A percentile compares a stretch with the other conserved stretches of the same genome.
These are phyloP conservation scores for Oeneis ivallda DNA, from an alignment of 2,888 invertebrate genomes.

Conservation along the genomic window DNA sequence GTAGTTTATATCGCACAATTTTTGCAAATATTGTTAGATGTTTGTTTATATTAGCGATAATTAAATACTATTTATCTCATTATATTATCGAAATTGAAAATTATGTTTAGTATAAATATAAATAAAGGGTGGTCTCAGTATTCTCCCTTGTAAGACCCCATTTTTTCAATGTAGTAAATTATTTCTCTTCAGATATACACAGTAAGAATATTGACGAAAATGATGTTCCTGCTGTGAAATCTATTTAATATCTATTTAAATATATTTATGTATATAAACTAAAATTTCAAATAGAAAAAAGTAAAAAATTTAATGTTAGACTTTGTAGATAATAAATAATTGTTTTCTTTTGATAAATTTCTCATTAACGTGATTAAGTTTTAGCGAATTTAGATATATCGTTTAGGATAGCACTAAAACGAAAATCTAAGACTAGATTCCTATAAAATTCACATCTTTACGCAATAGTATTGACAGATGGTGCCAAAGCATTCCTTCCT, in stretches of 20 bases:
- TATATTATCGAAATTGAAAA: background rate
- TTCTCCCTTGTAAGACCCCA: background rate
- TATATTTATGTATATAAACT: background rate
- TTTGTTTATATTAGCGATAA: constrained; percentile 17
- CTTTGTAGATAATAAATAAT: constrained; percentile 13
- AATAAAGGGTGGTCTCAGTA: background rate
- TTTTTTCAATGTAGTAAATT: background rate
- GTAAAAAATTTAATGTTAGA: constrained; percentile 8
- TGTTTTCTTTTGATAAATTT: constrained; percentile 9
- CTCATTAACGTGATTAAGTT: constrained; percentile 37
- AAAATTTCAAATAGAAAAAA: background rate
- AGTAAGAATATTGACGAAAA: background rate
- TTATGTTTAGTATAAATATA: constrained; percentile 3
- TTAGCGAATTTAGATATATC: constrained; percentile 37
- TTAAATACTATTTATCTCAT: background rate
- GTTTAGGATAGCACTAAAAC: constrained; percentile 38
- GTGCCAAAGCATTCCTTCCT: constrained; percentile 44
- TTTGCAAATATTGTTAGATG: constrained; percentile 18
- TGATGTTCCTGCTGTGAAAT: background rate
- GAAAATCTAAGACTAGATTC: constrained; percentile 37
- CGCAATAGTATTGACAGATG: constrained; percentile 42
- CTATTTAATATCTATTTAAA: background rate
- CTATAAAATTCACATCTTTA: constrained; percentile 33
- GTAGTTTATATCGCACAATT: constrained; percentile 11
- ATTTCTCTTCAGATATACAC: background rate